These are phyloP conservation scores for Dicaeum eximium DNA, from an alignment of 2,113 vertebrate genomes.

Conservation along the genomic window DNA sequence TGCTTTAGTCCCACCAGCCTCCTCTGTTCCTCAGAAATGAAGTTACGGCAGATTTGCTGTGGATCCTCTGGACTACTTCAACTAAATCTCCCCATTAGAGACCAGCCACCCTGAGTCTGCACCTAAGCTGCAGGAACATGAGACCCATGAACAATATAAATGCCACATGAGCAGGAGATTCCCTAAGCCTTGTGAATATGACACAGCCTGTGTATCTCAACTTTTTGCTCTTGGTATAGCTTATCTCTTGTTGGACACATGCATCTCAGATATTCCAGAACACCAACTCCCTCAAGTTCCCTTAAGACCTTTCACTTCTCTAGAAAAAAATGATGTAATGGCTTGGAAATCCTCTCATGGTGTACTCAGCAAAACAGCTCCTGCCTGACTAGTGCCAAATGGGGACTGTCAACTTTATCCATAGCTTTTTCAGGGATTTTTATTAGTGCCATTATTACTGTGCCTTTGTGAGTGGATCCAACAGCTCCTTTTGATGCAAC, in stretches of 20 bases:
- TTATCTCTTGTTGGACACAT: not conserved
- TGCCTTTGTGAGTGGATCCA: not conserved
- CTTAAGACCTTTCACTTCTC: not conserved
- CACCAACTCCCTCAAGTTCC: not conserved
- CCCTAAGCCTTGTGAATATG: not conserved
- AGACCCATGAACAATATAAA: not conserved
- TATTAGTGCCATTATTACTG: not conserved
- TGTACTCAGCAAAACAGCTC: not conserved
- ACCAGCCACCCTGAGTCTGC: not conserved
- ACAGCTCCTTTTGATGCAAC: not conserved
- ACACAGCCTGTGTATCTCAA: not conserved
- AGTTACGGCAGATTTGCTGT: not conserved
- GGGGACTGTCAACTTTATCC: not conserved
- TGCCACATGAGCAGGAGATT: not conserved
- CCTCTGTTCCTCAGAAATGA: not conserved
- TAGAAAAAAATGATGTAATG: not conserved
- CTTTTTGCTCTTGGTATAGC: not conserved
- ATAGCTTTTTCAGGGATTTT: not conserved
- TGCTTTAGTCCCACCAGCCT: not conserved
- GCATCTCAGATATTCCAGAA: not conserved
- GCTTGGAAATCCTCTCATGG: not conserved
- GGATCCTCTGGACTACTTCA: not conserved
- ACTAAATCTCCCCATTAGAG: not conserved
- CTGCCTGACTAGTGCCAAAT: not conserved
- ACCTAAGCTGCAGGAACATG: not conserved